Evolutionary conservation across 2,888 invertebrate species (phyloP), one percentile per base, ranked within the genome.

Genomic region (Drosophila paranaensis): DNA sequence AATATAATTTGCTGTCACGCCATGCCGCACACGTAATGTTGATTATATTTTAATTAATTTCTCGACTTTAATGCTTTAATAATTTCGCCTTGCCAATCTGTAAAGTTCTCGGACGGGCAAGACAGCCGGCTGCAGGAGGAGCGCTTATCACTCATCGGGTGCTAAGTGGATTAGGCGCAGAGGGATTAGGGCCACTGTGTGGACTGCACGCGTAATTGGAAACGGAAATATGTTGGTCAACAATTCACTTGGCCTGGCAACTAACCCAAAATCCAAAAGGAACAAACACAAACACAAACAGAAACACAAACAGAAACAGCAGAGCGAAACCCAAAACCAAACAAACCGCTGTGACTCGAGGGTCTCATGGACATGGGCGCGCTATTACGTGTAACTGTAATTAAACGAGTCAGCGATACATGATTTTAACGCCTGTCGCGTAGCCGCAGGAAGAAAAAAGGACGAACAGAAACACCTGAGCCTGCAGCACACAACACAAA

Each of bases 31-130:
- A 85, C 88, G 79, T 77, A 91, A 90, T 88, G 89, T 82, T 89
- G 89, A 91, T 91, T 90, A 85, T 84, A 88, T 87, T 89, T 84
- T 82, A 90, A 90, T 90, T 91, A 90, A 91, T 89, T 90, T 91
- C 67, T 72, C 67, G 65, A 79, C 88, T 89, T 91, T 91, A 90
- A 90, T 90, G 90, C 81, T 82, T 90, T 91, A 89, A 90, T 89
- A 88, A 90, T 89, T 90, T 67, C 6, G 27, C 27, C 6, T 27
- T 27, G 27, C 3, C 27, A 27, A 27, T 27, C 27, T 27, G 20
- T 20, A 20, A 20, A 20, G 20, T 20, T 20, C 20, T 20, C 20
- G 20, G 20, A 20, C 20, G 20, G 20, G 20, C 2, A 20, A 20
- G 20, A 20, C 20, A 20, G 20, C 20, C 20, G 20, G 2, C 20